Base-by-base conservation (phyloP, 2,888 invertebrate genomes). In the Podabrus alpinus region DNA sequence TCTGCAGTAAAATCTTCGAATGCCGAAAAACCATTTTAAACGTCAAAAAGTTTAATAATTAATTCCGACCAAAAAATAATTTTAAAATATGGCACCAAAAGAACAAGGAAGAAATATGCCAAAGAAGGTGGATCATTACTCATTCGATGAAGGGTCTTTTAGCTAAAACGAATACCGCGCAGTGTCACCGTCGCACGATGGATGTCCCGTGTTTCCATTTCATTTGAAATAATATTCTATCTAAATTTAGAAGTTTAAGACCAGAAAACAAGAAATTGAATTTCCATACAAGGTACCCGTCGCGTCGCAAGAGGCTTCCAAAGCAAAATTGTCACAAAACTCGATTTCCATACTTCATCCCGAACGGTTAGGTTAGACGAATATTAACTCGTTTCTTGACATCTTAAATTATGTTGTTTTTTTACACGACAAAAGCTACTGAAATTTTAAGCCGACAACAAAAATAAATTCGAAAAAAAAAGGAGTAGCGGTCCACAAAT, bases 401-500 rank as follows among this genome's bases (percentile, higher is more conserved):
- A 19, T 64, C n/a, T 19, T 64, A 64, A 67, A 67, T 67, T 24
- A 24, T 24, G 15, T 73, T 19, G 71, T 69, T 45, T 69, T 60
- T 62, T 70, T 68, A 69, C n/a, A 45, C 45, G 45, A 67, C 70
- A 72, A 59, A 25, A 29, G 21, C 66, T 68, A 29, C 70, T 73
- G 62, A 73, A 73, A 73, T 73, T 73, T 66, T 67, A 73, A 72
- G 62, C 60, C 66, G 45, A 70, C 69, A 70, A 62, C 67, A 68
- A 69, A 69, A 67, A 64, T 59, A 68, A 64, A 45, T 15, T 15
- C 60, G 68, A 73, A 62, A 45, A 69, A 66, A 72, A 66, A 25
- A 69, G 73, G 73, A 84, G 82, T 84, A 84, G 83, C 80, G 80
- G 78, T 83, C 83, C 84, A 85, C 85, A 85, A 85, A 86, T 85